Percentiles rank a stretch among this genome's conserved stretches.
Evolutionary conservation across 2,797 vertebrate genomes (phyloP).

Genomic region (Vultur gryphus): DNA sequence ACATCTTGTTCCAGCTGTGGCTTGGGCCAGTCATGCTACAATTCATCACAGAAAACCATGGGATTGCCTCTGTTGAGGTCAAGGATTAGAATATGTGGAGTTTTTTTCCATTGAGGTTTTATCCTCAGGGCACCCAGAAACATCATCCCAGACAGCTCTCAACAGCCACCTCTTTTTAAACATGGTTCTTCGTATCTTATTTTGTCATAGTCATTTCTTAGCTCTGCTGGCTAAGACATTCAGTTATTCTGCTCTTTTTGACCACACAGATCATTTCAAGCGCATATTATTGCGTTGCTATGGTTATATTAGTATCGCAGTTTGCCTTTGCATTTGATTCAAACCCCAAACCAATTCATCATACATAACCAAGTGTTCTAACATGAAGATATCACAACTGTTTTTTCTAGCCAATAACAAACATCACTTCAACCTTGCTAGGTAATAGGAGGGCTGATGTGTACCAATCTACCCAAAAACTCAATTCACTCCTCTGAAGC

Average conservation of each 20-base stretch:
- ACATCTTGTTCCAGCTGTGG: neutral
- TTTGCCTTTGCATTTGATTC: constrained; percentile 14
- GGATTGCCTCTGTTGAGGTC: neutral
- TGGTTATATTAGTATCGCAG: constrained; percentile 31
- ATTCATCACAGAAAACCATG: neutral
- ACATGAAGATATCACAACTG: neutral
- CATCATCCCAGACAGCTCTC: neutral
- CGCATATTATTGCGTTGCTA: neutral
- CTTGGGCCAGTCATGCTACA: neutral
- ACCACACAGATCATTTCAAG: constrained; percentile 15
- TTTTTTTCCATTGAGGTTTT: neutral
- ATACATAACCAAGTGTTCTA: neutral
- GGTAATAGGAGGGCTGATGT: neutral
- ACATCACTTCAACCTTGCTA: neutral
- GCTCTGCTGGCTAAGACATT: neutral
- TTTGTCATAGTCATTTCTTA: neutral
- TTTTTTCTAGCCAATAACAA: neutral
- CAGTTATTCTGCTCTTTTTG: neutral
- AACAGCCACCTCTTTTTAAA: neutral
- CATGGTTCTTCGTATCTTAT: neutral
- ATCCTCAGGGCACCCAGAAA: neutral
- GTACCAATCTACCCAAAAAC: neutral
- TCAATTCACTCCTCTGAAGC: neutral
- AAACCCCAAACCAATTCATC: neutral
- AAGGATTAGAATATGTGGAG: neutral